These are phyloP conservation scores for Notamacropus eugenii DNA, from an alignment of 2,797 vertebrate genomes.

Conservation along the genomic window DNA sequence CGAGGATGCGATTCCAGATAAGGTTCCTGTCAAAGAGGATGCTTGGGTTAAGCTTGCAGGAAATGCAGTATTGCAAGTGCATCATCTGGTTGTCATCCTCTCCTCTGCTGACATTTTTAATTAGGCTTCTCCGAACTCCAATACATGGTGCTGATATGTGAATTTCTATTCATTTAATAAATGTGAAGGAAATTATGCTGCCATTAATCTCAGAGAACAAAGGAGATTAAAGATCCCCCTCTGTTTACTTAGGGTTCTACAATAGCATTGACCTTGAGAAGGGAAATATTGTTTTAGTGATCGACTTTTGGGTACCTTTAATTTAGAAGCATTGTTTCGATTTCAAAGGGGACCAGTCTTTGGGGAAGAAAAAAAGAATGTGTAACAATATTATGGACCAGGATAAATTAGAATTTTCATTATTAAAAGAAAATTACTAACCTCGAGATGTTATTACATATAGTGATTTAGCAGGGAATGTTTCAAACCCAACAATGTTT, in stretches of 20 bases:
- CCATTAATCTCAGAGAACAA: slow-evolving; percentile 39
- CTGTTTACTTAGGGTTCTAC: slow-evolving; percentile 67
- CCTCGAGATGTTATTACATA: neutral
- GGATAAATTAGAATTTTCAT: neutral
- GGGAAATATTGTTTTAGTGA: slow-evolving; percentile 52
- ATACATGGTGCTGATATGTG: neutral
- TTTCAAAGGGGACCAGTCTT: slow-evolving; percentile 4
- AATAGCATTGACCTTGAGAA: slow-evolving; percentile 39
- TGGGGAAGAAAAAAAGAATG: neutral
- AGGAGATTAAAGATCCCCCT: slow-evolving; percentile 46
- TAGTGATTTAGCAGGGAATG: accelerated
- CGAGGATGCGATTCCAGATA: neutral
- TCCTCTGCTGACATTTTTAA: slow-evolving; percentile 64
- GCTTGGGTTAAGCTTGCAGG: neutral
- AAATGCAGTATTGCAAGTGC: neutral
- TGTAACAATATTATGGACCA: neutral
- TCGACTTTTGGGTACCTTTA: slow-evolving; percentile 14
- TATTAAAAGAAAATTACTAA: slow-evolving; percentile 50
- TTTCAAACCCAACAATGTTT: neutral
- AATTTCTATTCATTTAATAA: slow-evolving; percentile 15
- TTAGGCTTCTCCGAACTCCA: slow-evolving; percentile 35
- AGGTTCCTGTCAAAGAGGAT: neutral
- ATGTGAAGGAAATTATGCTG: neutral
- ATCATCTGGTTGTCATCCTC: neutral
- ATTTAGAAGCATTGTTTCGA: slow-evolving; percentile 47